Base-by-base conservation (phyloP, 35 echinoderm and acorn worm species). In the Acanthaster planci region DNA sequence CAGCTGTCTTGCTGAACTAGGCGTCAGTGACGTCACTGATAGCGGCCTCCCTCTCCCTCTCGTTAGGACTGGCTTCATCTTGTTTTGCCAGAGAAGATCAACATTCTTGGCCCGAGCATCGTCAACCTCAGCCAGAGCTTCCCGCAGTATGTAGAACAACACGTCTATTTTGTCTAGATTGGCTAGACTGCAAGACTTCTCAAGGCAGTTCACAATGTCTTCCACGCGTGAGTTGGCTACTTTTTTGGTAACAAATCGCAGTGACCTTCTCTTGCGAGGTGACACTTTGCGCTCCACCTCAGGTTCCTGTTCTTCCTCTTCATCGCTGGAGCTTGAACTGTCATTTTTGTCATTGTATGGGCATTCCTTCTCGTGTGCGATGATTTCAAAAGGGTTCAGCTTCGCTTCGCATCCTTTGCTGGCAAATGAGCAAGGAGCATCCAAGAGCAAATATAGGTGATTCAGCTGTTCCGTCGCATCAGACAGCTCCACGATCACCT, bases 371-470 rank as follows among this genome's bases (percentile, higher is more conserved):
- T 72, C 64, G 9, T 72, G 64, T 29, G 14, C 26, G 10, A 27
- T 72, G 7, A 72, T 72, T 29, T 72, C 64, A 72, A 72, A 72
- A 14, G 64, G 64, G 7, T 26, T 72, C 2, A 72, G 64, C 34
- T 72, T 72, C 0, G 15, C 34, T 29, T 72, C 64, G n/a, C 64
- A 72, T 72, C 64, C 64, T 72, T 72, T 72, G 64, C 64, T 72
- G 64, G 64, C 64, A 72, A 72, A 72, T 14, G 64, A 72, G 15
- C 64, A 72, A 72, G 64, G 64, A 26, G 64, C 64, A 16, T 72
- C 64, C 34, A 72, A 26, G 29, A 72, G 64, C 64, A 72, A 12
- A 34, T 72, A 72, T 26, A 72, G 64, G 23, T 72, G 64, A 31
- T 72, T 72, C 64, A 72, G 64, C 26, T 72, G 64, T 29, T 72